Percentiles rank a stretch among this genome's conserved stretches.
These are phyloP conservation scores for Hephaestus fuliginosus DNA, from an alignment of 2,797 vertebrate species.

Conservation along the genomic window DNA sequence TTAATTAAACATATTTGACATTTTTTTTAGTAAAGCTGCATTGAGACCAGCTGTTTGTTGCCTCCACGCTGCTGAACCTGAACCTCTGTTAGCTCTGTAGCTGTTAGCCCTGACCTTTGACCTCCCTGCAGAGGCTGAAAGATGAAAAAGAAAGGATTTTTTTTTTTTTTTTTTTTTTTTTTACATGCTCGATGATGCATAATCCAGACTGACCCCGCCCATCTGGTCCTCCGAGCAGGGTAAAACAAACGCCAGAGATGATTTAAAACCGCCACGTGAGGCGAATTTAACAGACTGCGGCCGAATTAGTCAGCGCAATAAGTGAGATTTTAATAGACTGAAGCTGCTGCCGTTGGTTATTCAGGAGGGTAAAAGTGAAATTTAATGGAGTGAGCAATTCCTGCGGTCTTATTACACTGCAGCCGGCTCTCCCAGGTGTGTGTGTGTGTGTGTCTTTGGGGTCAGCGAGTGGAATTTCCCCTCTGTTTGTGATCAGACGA, in stretches of 20 bases:
- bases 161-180: not conserved
- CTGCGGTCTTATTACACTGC: slow-evolving; percentile 27
- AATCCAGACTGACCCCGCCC: slow-evolving; percentile 34
- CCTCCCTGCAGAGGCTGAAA: not conserved
- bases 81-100: not conserved
- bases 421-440: slow-evolving; percentile 44
- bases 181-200: not conserved
- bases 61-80: not conserved
- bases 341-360: not conserved
- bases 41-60: not conserved
- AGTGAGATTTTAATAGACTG: slow-evolving; percentile 16
- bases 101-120: slow-evolving; percentile 16
- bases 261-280: not conserved
- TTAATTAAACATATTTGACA: no score
- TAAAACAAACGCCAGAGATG: slow-evolving; percentile 27
- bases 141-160: not conserved
- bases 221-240: slow-evolving; percentile 22
- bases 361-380: slow-evolving; percentile 42
- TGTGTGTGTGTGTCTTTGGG: slow-evolving; percentile 27
- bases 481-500: slow-evolving; percentile 35
- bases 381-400: slow-evolving; percentile 38
- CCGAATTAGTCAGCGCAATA: slow-evolving; percentile 5
- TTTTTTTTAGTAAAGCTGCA: not conserved
- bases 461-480: slow-evolving; percentile 56
- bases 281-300: not conserved